phyloP scores from a whole-genome alignment of 2,113 vertebrate species.

The Onychostoma macrolepis region DNA sequence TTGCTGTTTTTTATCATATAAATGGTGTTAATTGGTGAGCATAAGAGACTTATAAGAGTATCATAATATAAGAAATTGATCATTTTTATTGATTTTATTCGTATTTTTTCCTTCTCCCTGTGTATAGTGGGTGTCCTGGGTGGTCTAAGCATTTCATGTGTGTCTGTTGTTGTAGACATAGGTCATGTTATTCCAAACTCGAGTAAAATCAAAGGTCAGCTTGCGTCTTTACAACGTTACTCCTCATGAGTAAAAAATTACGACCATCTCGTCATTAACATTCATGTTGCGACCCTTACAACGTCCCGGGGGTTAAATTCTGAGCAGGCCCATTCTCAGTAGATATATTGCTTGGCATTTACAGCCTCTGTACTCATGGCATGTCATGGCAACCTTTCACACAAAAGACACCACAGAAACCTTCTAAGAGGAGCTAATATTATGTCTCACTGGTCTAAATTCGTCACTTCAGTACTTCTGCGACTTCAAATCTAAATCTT shows the following conservation, averaged over 20 bases:
- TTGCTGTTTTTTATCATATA: background rate
- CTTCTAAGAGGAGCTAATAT: background rate
- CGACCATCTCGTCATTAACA: conserved; percentile 10
- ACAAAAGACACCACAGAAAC: background rate
- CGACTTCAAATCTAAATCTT: background rate
- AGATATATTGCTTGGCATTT: conserved; percentile 43
- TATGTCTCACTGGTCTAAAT: background rate
- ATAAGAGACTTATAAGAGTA: background rate
- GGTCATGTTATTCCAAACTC: conserved; percentile 9
- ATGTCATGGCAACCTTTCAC: background rate
- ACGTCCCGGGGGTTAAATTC: conserved; percentile 11
- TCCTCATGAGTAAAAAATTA: conserved; percentile 22
- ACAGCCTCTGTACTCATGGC: conserved; percentile 8
- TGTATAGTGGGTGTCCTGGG: conserved; percentile 22
- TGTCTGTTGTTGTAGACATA: background rate
- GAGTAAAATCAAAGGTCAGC: conserved; percentile 31
- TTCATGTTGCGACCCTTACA: conserved; percentile 17
- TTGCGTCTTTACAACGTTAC: conserved; percentile 15
- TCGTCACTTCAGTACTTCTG: background rate
- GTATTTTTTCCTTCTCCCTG: background rate
- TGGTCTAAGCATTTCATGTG: conserved; percentile 3
- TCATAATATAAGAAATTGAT: background rate
- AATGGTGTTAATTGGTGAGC: background rate
- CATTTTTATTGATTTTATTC: background rate
- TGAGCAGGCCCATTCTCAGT: conserved; percentile 11